phyloP scores from a whole-genome alignment of 1,140 invertebrate genomes.

The Anastrepha ludens region DNA sequence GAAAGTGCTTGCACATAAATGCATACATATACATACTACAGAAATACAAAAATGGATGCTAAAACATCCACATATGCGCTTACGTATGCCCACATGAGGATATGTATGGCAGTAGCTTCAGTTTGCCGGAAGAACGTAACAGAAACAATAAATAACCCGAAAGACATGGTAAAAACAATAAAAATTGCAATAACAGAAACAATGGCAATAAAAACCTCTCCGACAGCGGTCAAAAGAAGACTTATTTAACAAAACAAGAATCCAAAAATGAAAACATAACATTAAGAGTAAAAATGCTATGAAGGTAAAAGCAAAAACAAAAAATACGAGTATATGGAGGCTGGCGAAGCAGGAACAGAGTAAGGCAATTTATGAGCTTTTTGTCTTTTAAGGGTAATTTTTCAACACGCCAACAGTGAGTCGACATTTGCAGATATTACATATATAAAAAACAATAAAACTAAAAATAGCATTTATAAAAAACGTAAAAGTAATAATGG shows the following conservation, averaged over 20 bases:
- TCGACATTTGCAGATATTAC: background rate
- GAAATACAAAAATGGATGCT: too few relatives aligned
- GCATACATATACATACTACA: too few relatives aligned
- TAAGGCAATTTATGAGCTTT: slow-evolving; percentile 57
- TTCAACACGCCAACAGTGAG: slow-evolving; percentile 48
- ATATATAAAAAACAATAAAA: background rate
- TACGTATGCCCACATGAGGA: background rate
- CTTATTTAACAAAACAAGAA: slow-evolving; percentile 25
- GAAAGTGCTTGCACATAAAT: too few relatives aligned
- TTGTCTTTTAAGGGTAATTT: slow-evolving; percentile 56
- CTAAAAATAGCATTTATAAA: background rate
- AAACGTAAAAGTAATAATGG: slow-evolving; percentile 23
- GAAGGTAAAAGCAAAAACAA: slow-evolving; percentile 19
- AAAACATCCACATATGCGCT: too few relatives aligned
- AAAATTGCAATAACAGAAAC: slow-evolving; percentile 31
- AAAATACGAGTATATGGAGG: slow-evolving; percentile 7
- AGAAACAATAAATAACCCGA: slow-evolving; percentile 53
- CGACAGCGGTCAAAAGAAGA: slow-evolving; percentile 29
- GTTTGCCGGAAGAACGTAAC: slow-evolving; percentile 21
- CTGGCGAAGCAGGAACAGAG: slow-evolving; percentile 37
- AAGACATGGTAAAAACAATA: slow-evolving; percentile 46
- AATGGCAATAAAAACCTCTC: slow-evolving; percentile 22
- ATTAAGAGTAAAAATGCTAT: background rate
- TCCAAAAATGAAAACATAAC: background rate
- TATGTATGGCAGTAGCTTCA: slow-evolving; percentile 9